phyloP scores from a whole-genome alignment of 2,888 invertebrate genomes.

The Leucozona laternaria region DNA sequence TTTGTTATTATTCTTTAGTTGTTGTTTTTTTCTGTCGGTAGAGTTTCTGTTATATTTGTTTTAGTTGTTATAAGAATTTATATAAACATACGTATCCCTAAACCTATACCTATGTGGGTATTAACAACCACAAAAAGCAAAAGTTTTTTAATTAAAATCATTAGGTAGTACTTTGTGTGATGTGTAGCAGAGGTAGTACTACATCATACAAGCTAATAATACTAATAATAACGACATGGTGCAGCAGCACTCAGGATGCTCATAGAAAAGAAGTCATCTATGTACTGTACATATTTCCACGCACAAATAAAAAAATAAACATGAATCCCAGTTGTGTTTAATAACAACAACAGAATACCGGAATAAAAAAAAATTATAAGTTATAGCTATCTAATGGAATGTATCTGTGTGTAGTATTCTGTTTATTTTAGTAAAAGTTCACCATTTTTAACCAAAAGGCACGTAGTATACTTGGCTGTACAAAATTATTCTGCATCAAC shows the following conservation, averaged over 20 bases:
- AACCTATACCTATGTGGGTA: neutral
- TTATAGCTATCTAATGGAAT: constrained; percentile 23
- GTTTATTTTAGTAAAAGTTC: constrained; percentile 17
- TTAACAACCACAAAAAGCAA: constrained; percentile 23
- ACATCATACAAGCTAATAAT: constrained; percentile 26
- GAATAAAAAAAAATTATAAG: constrained; percentile 41
- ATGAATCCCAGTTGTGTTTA: neutral
- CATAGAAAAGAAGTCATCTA: neutral
- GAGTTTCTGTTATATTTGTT: constrained; percentile 45
- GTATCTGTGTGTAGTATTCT: neutral
- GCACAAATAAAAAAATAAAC: neutral
- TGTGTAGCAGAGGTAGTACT: neutral
- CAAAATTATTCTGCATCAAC: neutral
- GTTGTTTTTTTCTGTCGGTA: neutral
- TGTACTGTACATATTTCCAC: constrained; percentile 11
- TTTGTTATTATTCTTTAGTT: constrained; percentile 18
- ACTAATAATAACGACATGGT: constrained; percentile 48
- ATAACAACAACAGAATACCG: neutral
- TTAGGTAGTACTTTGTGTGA: constrained; percentile 35
- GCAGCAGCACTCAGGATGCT: constrained; percentile 16
- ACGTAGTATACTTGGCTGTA: constrained; percentile 15
- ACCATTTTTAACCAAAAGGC: neutral
- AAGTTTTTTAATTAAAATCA: constrained; percentile 75
- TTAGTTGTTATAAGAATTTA: constrained; percentile 45
- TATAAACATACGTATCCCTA: constrained; percentile 9